Conservation (phyloP, 2,888 invertebrate species). For the Orthosia gracilis region DNA sequence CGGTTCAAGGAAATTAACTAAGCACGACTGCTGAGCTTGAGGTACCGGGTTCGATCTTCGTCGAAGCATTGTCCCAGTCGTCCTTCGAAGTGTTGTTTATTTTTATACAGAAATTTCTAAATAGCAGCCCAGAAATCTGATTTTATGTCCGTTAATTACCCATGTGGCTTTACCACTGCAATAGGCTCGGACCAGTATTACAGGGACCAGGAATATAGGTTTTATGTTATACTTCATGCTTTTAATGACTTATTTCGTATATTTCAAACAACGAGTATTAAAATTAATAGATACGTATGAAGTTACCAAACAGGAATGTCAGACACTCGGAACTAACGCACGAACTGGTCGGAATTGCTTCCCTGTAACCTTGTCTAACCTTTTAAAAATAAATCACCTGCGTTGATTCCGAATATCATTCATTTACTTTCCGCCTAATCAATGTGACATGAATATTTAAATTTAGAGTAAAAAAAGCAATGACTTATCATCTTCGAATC, state of each 20-base stretch:
- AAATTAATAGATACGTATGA: not conserved
- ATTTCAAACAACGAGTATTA: not conserved
- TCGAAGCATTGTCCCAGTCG: too few species aligned
- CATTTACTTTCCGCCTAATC: slow-evolving; percentile 4
- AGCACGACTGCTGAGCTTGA: not conserved
- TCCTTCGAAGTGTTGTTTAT: not conserved
- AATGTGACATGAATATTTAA: slow-evolving; percentile 27
- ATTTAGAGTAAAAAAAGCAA: slow-evolving; percentile 10
- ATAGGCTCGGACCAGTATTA: too few species aligned
- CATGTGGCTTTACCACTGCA: too few species aligned
- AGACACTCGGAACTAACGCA: slow-evolving; percentile 27
- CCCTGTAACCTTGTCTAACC: slow-evolving; percentile 43
- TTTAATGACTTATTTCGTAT: not conserved
- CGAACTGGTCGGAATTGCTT: slow-evolving; percentile 33
- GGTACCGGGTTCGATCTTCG: not conserved
- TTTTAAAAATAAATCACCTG: slow-evolving; percentile 38
- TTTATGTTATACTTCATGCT: not conserved
- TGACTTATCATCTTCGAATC: not conserved
- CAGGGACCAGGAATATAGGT: not conserved
- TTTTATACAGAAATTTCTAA: not conserved
- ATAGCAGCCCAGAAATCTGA: too few species aligned
- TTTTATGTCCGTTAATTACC: too few species aligned
- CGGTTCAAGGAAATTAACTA: not conserved
- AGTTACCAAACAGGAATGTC: slow-evolving; percentile 27
- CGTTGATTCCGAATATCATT: slow-evolving; percentile 25